Percentiles rank a stretch among this genome's conserved stretches.
phyloP scores from a whole-genome alignment of 2,113 vertebrate species.

The Ondatra zibethicus region DNA sequence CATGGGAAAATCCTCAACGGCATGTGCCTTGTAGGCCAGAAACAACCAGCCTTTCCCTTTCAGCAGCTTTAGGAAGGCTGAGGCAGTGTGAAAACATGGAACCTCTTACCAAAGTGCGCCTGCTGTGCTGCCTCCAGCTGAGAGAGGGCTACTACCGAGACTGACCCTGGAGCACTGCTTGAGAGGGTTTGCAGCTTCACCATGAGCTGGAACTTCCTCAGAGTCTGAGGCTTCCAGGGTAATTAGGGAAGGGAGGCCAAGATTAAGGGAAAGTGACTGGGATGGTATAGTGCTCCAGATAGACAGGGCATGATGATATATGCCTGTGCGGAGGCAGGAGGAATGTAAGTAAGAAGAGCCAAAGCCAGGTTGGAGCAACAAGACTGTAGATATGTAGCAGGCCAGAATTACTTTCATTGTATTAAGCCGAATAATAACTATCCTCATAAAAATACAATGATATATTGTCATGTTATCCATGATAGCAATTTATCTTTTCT shows the following conservation, averaged over 20 bases:
- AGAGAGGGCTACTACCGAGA: neutral
- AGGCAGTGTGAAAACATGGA: neutral
- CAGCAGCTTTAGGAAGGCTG: neutral
- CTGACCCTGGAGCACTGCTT: neutral
- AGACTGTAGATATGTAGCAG: neutral
- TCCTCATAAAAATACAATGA: neutral
- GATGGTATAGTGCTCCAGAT: neutral
- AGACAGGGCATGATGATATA: neutral
- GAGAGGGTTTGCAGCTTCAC: neutral
- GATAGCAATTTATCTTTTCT: neutral
- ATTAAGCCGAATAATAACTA: neutral
- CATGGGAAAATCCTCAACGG: neutral
- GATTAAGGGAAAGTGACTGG: neutral
- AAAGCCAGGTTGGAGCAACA: neutral
- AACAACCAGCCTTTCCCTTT: neutral
- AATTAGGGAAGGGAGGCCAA: neutral
- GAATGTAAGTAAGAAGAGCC: neutral
- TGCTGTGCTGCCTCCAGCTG: neutral
- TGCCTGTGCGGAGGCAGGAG: neutral
- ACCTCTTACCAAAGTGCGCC: neutral
- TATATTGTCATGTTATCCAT: neutral
- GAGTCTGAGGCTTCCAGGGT: neutral
- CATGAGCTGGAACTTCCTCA: neutral
- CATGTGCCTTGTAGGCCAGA: neutral
- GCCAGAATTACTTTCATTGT: neutral